Percentiles rank a stretch among this genome's conserved stretches.
These are phyloP conservation scores for Pungitius pungitius DNA, from an alignment of 2,113 vertebrate genomes.

Conservation along the genomic window DNA sequence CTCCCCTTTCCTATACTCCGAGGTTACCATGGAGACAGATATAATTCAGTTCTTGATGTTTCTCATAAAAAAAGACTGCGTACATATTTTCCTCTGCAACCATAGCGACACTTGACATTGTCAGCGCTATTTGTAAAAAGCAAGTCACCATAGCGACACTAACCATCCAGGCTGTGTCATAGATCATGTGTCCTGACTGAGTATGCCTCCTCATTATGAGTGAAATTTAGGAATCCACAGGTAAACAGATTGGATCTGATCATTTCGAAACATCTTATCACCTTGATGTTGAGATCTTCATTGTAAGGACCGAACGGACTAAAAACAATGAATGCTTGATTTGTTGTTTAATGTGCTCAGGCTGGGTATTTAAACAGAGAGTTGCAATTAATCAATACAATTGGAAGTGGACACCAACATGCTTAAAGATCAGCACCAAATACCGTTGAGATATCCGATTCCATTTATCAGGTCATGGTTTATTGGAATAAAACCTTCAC, in stretches of 20 bases:
- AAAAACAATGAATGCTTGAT: neutral
- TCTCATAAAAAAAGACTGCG: constrained; percentile 69
- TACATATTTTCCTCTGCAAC: constrained; percentile 79
- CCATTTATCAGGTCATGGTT: neutral
- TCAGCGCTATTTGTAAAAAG: constrained; percentile 73
- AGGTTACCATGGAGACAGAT: constrained; percentile 79
- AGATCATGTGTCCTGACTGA: constrained; percentile 64
- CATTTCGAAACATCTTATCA: neutral
- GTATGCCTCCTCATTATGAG: constrained; percentile 51
- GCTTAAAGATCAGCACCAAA: neutral
- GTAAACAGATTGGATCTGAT: constrained; percentile 41
- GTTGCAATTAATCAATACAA: neutral
- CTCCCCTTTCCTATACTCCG: constrained; percentile 67
- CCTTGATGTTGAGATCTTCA: constrained; percentile 10
- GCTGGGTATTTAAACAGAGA: neutral
- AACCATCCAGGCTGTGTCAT: constrained; percentile 68
- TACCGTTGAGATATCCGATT: neutral
- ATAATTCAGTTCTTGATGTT: constrained; percentile 79
- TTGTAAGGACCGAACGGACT: neutral
- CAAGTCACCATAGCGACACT: constrained; percentile 76
- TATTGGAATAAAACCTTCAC: neutral
- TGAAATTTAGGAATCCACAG: constrained; percentile 51
- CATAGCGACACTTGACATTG: constrained; percentile 79
- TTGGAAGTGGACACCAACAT: neutral
- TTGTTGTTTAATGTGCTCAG: neutral